Conservation (phyloP, 2,113 vertebrate genomes). For the Apeltes quadracus region DNA sequence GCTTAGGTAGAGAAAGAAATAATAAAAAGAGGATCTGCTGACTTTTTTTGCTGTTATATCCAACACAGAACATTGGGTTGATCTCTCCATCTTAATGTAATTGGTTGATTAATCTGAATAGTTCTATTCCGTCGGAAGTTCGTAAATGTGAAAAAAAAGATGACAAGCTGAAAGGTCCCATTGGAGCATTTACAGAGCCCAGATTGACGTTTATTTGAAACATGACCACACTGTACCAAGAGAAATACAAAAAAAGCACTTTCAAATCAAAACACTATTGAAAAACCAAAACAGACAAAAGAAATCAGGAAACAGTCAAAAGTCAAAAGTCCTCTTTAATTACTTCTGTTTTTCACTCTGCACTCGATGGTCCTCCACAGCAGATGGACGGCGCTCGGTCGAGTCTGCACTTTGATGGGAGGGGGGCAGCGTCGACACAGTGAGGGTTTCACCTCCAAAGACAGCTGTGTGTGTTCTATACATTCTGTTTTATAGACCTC, state of each 20-base stretch:
- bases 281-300: slow-evolving; percentile 66
- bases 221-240: slow-evolving; percentile 74
- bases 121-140: slow-evolving; percentile 30
- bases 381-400: slow-evolving; percentile 18
- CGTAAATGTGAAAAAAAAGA: slow-evolving; percentile 26
- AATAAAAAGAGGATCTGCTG: slow-evolving; percentile 5
- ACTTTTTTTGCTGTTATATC: neutral
- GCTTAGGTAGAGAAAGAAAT: slow-evolving; percentile 48
- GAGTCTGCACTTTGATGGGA: slow-evolving; percentile 66
- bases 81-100: neutral
- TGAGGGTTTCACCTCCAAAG: slow-evolving; percentile 60
- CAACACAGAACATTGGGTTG: slow-evolving; percentile 1
- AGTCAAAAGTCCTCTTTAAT: slow-evolving; percentile 55
- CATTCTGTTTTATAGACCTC: slow-evolving; percentile 76
- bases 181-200: slow-evolving; percentile 60
- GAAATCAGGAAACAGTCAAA: slow-evolving; percentile 67
- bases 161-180: slow-evolving; percentile 21
- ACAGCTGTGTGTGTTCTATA: slow-evolving; percentile 73
- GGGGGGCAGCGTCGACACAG: slow-evolving; percentile 42
- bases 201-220: slow-evolving; percentile 77
- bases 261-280: slow-evolving; percentile 72
- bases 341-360: slow-evolving; percentile 3
- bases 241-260: slow-evolving; percentile 74
- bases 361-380: slow-evolving; percentile 32
- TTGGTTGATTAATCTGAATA: slow-evolving; percentile 15